Evolutionary conservation across 2,797 vertebrate genomes (phyloP), one percentile per base, ranked within the genome.

Genomic region (Cryptoprocta ferox): DNA sequence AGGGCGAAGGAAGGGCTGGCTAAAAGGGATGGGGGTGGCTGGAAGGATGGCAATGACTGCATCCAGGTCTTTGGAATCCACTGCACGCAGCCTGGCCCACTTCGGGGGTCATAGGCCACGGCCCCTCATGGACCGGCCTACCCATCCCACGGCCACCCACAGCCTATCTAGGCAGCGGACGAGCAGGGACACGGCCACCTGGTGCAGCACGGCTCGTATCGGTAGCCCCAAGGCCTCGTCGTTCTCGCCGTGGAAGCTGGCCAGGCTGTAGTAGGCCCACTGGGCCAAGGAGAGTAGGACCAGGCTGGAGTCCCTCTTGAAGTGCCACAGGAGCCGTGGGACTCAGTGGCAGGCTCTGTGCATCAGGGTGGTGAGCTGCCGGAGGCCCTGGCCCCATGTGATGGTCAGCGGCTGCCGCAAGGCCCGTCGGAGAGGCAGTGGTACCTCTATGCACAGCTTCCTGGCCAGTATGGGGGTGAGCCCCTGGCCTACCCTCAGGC

Each of bases 1-100:
- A 48, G 92, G 86, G 9, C 94, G 65, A 24, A 85, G 79, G 93
- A 97, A 97, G 50, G 16, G 19, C 11, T n/a, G 37, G 26, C 94
- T 95, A 18, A 96, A 84, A 11, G 68, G 86, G 11, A 63, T 5
- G 11, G 30, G 37, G 28, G 35, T n/a, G 48, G n/a, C 59, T 32
- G 93, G 89, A 26, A 96, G 86, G 93, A 24, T 8, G 21, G 15
- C n/a, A 26, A 86, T 93, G 79, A 97, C 79, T 1, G 35, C 73
- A 68, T 88, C 87, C 50, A 71, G 91, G 63, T 85, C 78, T 81
- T 91, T 76, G 21, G 82, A 65, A 61, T 66, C 61, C 61, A 24
- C 28, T 26, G 42, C 4, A 32, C 14, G 21, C 6, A 81, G 53
- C 61, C 70, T 76, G 71, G 78, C 18, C 61, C 73, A 42, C 45